These are phyloP conservation scores for Willisornis vidua DNA, from an alignment of 2,113 vertebrate species.

Conservation along the genomic window DNA sequence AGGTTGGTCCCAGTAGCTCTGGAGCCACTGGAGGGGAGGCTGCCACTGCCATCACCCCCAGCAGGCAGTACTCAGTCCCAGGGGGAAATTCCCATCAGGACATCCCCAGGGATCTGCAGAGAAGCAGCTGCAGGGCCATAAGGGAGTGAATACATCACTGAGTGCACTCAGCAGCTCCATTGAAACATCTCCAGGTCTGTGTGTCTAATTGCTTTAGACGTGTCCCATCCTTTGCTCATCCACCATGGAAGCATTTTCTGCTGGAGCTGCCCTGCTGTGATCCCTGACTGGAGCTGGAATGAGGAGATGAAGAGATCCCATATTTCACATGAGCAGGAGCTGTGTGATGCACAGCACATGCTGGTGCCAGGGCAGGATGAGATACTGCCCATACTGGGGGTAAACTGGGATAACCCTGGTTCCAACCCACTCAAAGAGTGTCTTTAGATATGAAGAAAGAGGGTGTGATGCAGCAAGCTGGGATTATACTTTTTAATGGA, in stretches of 20 bases:
- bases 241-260: neutral
- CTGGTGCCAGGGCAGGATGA: neutral
- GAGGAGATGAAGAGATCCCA: rapidly evolving
- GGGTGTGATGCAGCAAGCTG: neutral
- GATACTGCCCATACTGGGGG: neutral
- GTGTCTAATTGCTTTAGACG: neutral
- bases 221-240: neutral
- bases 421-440: neutral
- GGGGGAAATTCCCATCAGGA: neutral
- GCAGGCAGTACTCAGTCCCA: rapidly evolving
- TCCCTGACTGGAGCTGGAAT: neutral
- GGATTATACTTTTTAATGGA: neutral
- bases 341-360: rapidly evolving
- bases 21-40: neutral
- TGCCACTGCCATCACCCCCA: neutral
- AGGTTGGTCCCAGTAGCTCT: neutral
- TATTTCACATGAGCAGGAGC: neutral
- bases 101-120: neutral
- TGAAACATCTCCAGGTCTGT: neutral
- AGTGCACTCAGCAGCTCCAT: neutral
- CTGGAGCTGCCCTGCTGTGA: neutral
- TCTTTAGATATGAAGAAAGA: neutral
- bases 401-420: neutral
- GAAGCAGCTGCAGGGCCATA: neutral
- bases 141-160: neutral